These are phyloP conservation scores for Oreochromis grahami DNA, from an alignment of 2,797 vertebrate species.

Conservation along the genomic window DNA sequence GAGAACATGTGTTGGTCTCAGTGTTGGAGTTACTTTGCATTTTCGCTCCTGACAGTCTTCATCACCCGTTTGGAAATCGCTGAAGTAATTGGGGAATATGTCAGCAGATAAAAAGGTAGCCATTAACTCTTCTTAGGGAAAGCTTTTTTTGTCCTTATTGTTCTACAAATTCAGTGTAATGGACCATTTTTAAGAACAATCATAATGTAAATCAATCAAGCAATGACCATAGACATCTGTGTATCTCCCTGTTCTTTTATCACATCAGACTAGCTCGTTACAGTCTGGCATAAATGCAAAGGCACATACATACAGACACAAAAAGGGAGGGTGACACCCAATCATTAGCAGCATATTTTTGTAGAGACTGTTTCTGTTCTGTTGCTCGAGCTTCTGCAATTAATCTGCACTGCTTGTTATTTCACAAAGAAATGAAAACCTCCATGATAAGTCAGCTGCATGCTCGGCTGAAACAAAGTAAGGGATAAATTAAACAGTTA, in stretches of 20 bases:
- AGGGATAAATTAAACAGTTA: slow-evolving; percentile 24
- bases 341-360: slow-evolving; percentile 56
- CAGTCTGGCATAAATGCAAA: slow-evolving; percentile 35
- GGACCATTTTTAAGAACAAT: slow-evolving; percentile 58
- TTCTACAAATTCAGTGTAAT: slow-evolving; percentile 60
- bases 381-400: slow-evolving; percentile 44
- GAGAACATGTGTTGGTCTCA: slow-evolving; percentile 71
- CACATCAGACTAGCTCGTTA: slow-evolving; percentile 52
- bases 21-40: slow-evolving; percentile 71
- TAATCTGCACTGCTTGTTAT: slow-evolving; percentile 56
- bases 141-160: slow-evolving; percentile 41
- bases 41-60: slow-evolving; percentile 64
- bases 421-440: slow-evolving; percentile 35
- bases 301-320: neutral
- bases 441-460: slow-evolving; percentile 26
- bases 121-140: slow-evolving; percentile 65
- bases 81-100: slow-evolving; percentile 69
- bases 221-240: slow-evolving; percentile 68
- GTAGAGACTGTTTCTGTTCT: slow-evolving; percentile 26
- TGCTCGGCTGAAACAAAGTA: slow-evolving; percentile 19
- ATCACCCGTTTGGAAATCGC: slow-evolving; percentile 60
- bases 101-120: slow-evolving; percentile 68
- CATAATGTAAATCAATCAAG: slow-evolving; percentile 66
- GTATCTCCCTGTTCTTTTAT: slow-evolving; percentile 55
- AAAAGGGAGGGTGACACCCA: slow-evolving; percentile 26